Percentiles rank a stretch among this genome's conserved stretches.
These are phyloP conservation scores for Eumaeus atala DNA, from an alignment of 1,140 invertebrate species.

Conservation along the genomic window DNA sequence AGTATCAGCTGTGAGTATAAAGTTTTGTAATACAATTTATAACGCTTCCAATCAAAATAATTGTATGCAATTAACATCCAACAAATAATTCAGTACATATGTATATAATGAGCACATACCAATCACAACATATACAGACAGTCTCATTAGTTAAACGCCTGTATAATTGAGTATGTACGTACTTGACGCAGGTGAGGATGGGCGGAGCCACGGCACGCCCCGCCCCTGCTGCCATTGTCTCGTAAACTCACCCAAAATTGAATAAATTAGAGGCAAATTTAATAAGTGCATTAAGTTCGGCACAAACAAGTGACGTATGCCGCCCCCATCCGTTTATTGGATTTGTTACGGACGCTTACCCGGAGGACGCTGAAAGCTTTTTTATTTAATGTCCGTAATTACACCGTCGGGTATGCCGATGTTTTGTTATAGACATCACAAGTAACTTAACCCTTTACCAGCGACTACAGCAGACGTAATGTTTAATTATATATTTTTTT, in stretches of 20 bases:
- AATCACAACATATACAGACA: background rate
- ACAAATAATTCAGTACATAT: background rate
- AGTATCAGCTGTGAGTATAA: no score
- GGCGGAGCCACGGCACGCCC: slow-evolving; percentile 38
- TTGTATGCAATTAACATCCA: no score
- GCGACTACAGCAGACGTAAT: no score
- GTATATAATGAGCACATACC: background rate
- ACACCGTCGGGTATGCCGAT: background rate
- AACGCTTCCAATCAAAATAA: no score
- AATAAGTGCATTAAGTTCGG: slow-evolving; percentile 66
- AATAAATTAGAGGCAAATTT: slow-evolving; percentile 70
- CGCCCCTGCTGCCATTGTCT: slow-evolving; percentile 62
- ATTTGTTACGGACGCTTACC: slow-evolving; percentile 48
- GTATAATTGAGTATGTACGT: slow-evolving; percentile 30
- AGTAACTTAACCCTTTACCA: no score
- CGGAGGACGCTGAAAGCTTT: slow-evolving; percentile 51
- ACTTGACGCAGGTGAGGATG: slow-evolving; percentile 31
- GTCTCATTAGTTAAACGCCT: background rate
- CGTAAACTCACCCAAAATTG: slow-evolving; percentile 48
- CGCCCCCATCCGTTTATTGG: slow-evolving; percentile 56
- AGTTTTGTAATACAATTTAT: no score
- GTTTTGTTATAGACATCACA: no score
- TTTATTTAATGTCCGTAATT: slow-evolving; percentile 17
- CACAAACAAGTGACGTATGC: slow-evolving; percentile 60
- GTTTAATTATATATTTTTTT: no score